phyloP scores from a whole-genome alignment of 1,140 invertebrate genomes.

The Drosophila kepulauana region DNA sequence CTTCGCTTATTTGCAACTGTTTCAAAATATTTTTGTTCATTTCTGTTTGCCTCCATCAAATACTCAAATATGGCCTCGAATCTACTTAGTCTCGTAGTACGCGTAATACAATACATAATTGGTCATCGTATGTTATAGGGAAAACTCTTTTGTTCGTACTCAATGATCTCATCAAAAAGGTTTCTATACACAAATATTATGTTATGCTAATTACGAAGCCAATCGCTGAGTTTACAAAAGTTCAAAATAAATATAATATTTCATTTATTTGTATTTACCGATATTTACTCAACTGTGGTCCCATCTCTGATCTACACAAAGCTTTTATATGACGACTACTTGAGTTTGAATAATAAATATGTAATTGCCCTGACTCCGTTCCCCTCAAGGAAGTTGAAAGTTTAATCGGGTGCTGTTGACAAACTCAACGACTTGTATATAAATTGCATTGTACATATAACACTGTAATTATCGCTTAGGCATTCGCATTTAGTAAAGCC shows the following conservation, averaged over 20 bases:
- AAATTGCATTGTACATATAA: conserved; percentile 10
- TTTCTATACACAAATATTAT: too few relatives aligned
- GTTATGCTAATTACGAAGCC: too few relatives aligned
- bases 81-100: background rate
- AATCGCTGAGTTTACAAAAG: too few relatives aligned
- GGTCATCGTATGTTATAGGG: background rate
- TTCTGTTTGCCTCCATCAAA: background rate
- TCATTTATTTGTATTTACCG: too few relatives aligned
- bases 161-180: too few relatives aligned
- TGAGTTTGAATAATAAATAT: too few relatives aligned
- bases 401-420: conserved; percentile 13
- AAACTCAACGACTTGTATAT: background rate
- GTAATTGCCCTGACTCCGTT: background rate
- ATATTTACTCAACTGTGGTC: too few relatives aligned
- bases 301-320: too few relatives aligned
- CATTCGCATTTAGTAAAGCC: conserved; percentile 18
- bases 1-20: conserved; percentile 16
- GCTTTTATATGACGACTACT: too few relatives aligned
- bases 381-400: background rate
- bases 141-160: background rate
- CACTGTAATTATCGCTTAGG: conserved; percentile 1
- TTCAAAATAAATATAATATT: too few relatives aligned
- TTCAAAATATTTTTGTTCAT: background rate
- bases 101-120: background rate
- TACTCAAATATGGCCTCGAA: background rate